phyloP scores from a whole-genome alignment of 1,140 invertebrate genomes.

The Hirudo medicinalis region DNA sequence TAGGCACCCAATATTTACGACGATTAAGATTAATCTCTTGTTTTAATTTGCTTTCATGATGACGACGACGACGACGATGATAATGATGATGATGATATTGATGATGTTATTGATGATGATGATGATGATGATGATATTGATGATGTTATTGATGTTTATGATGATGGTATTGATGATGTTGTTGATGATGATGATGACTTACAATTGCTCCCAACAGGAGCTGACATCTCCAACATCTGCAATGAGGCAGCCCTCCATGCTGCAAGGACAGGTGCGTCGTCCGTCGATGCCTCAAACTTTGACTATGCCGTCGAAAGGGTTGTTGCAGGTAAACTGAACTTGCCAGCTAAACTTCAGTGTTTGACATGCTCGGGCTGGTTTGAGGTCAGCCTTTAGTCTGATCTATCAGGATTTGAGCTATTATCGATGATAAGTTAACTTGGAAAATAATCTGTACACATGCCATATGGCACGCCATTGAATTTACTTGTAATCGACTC shows the following conservation, averaged over 20 bases:
- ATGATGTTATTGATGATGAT: background rate
- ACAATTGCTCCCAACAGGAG: conserved; percentile 47
- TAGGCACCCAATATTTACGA: too few species aligned
- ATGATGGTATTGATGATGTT: too few species aligned
- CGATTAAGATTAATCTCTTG: too few species aligned
- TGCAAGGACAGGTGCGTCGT: conserved; percentile 67
- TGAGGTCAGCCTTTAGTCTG: too few species aligned
- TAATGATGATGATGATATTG: background rate
- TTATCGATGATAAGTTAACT: too few species aligned
- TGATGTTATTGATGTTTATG: too few species aligned
- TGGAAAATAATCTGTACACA: too few species aligned
- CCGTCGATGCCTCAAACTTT: conserved; percentile 79
- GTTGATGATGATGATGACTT: background rate
- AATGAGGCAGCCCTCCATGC: conserved; percentile 97
- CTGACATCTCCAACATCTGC: conserved; percentile 97
- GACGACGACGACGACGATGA: background rate
- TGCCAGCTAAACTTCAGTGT: too few species aligned
- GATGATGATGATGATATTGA: background rate
- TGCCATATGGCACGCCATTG: too few species aligned
- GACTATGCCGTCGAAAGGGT: conserved; percentile 96
- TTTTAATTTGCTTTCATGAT: background rate
- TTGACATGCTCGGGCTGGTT: too few species aligned
- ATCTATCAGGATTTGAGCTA: too few species aligned
- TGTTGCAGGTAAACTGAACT: conserved; percentile 72
- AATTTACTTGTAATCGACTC: too few species aligned